Conservation (phyloP, 2,797 vertebrate species). For the Sebastolobus alascanus region DNA sequence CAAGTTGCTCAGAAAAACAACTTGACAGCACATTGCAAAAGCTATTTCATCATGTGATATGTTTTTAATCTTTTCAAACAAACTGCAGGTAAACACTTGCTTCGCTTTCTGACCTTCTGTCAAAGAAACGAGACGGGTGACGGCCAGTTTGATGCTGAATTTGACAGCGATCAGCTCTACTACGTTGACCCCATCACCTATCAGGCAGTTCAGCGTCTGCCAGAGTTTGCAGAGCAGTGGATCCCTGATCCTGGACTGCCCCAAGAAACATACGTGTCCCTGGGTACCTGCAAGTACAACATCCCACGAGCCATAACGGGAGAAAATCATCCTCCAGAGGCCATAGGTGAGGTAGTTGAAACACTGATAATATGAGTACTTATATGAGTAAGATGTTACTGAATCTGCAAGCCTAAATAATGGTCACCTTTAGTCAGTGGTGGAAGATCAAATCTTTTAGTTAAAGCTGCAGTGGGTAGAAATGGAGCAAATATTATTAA, state of each 20-base stretch:
- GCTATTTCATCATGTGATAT: not conserved
- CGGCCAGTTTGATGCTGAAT: constrained; percentile 38
- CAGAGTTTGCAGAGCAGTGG: constrained; percentile 42
- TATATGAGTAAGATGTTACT: not conserved
- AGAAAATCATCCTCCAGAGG: not conserved
- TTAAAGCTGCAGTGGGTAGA: not conserved
- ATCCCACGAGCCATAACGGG: not conserved
- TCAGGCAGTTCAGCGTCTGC: not conserved
- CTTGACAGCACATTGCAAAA: not conserved
- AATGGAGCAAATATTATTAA: too few species aligned
- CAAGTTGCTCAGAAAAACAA: too few species aligned
- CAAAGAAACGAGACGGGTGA: not conserved
- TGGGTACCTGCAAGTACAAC: constrained; percentile 52
- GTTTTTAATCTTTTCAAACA: not conserved
- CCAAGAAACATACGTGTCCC: accelerated
- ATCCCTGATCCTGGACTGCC: constrained; percentile 5
- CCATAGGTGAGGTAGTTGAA: constrained; percentile 20
- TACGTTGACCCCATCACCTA: constrained; percentile 3
- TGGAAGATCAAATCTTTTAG: not conserved
- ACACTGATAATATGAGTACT: not conserved
- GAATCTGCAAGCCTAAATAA: not conserved
- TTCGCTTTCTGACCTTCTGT: constrained; percentile 53
- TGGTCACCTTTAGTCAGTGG: not conserved
- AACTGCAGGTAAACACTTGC: constrained; percentile 42
- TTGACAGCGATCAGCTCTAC: constrained; percentile 41